These are phyloP conservation scores for Julus scanicus DNA, from an alignment of 2,888 invertebrate species.

Conservation along the genomic window DNA sequence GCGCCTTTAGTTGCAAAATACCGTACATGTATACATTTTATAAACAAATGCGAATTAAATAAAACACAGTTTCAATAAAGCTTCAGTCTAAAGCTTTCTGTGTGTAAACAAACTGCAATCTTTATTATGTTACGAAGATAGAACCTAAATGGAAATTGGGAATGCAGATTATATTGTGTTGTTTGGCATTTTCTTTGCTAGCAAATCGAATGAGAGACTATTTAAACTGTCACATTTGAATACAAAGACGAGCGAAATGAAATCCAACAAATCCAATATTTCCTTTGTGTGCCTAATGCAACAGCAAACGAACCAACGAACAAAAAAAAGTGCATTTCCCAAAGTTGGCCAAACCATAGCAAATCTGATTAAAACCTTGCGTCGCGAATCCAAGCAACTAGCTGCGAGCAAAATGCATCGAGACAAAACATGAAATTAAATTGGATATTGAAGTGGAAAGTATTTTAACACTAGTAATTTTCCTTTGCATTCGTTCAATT, in stretches of 20 bases:
- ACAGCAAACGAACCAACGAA: too few relatives aligned
- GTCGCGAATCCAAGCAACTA: constrained; percentile 3
- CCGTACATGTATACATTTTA: constrained; percentile 39
- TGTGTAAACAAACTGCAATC: not conserved
- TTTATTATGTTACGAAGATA: not conserved
- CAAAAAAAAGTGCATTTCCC: not conserved
- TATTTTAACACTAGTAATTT: constrained; percentile 21
- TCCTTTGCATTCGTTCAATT: not conserved
- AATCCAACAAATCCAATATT: constrained; percentile 16
- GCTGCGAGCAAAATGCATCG: not conserved
- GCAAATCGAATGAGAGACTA: constrained; percentile 26
- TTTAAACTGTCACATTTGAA: constrained; percentile 24
- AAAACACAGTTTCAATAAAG: not conserved
- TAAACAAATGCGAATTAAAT: constrained; percentile 13
- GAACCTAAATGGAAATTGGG: constrained; percentile 21
- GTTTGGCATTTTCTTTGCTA: not conserved
- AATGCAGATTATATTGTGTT: constrained; percentile 15
- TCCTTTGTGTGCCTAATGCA: not conserved
- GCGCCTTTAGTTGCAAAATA: not conserved
- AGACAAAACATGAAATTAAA: constrained; percentile 39
- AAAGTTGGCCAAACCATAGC: not conserved
- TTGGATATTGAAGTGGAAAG: constrained; percentile 30
- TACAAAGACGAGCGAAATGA: constrained; percentile 16
- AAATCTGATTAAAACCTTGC: not conserved
- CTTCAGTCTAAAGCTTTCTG: not conserved